Percentiles rank a stretch among this genome's conserved stretches.
These are phyloP conservation scores for Siphonodentalium dalli DNA, from an alignment of 2,888 invertebrate species.

Conservation along the genomic window DNA sequence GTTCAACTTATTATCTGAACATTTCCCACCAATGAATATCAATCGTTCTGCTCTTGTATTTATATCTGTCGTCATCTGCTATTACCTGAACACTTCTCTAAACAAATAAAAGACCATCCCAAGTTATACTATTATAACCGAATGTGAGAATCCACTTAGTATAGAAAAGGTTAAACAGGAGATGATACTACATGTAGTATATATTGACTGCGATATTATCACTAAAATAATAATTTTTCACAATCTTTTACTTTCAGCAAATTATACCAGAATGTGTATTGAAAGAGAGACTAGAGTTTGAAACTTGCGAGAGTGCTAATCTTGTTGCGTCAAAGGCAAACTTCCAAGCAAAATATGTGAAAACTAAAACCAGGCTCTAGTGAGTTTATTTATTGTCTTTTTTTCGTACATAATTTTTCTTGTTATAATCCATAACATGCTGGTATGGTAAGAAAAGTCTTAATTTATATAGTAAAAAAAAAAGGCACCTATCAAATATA, in stretches of 20 bases:
- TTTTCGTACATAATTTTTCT: conserved; percentile 1
- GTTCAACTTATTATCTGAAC: too few species aligned
- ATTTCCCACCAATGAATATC: too few species aligned
- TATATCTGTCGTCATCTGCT: too few species aligned
- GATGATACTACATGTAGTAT: background rate
- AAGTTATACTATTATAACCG: too few species aligned
- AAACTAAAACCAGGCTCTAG: conserved; percentile 97
- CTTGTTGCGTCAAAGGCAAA: conserved; percentile 80
- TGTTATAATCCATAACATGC: background rate
- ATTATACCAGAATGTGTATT: conserved; percentile 78
- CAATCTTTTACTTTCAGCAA: conserved; percentile 38
- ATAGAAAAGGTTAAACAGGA: too few species aligned
- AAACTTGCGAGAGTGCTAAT: conserved; percentile 89
- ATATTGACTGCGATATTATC: background rate
- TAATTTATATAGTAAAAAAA: too few species aligned
- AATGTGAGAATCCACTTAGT: too few species aligned
- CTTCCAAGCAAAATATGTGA: conserved; percentile 80
- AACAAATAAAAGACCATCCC: too few species aligned
- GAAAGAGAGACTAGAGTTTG: conserved; percentile 91
- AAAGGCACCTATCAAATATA: too few species aligned
- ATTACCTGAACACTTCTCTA: too few species aligned
- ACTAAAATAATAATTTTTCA: background rate
- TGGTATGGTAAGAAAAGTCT: too few species aligned
- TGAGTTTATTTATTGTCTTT: conserved; percentile 70
- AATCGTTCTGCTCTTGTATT: too few species aligned